Evolutionary conservation across 2,113 vertebrate species (phyloP).

Genomic region (Vulpes vulpes): DNA sequence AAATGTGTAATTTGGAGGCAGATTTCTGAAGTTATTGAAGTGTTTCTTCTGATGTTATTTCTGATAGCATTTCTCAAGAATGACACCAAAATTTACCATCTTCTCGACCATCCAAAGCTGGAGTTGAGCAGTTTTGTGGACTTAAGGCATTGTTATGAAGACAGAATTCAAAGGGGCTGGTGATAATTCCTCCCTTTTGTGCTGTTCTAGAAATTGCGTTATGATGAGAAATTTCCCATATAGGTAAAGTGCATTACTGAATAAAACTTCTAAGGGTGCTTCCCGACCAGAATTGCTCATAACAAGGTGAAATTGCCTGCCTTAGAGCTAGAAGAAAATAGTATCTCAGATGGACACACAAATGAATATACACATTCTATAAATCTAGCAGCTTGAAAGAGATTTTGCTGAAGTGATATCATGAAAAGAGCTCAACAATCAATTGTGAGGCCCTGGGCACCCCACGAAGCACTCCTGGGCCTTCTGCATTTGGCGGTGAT

Average conservation of each 20-base stretch:
- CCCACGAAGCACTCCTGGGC: neutral
- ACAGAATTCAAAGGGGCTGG: neutral
- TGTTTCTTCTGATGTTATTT: neutral
- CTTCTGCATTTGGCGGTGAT: slow-evolving; percentile 50
- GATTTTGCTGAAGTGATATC: neutral
- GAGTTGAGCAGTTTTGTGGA: neutral
- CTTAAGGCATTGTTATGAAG: neutral
- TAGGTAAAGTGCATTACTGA: neutral
- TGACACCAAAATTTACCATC: neutral
- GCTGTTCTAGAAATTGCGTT: neutral
- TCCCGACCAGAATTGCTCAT: neutral
- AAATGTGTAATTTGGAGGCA: neutral
- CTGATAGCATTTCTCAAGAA: neutral
- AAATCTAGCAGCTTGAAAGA: neutral
- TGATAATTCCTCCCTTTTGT: neutral
- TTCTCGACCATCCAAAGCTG: neutral
- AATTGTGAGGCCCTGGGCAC: neutral
- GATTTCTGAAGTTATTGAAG: neutral
- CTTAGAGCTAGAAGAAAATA: neutral
- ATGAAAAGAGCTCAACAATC: slow-evolving; percentile 21
- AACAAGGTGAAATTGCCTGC: neutral
- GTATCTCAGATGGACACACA: neutral
- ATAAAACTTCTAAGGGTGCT: neutral
- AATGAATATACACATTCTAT: neutral
- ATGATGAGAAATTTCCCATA: neutral